Evolutionary conservation across 2,888 invertebrate species (phyloP), one percentile per base, ranked within the genome.

Genomic region (Eutolmus rufibarbis): DNA sequence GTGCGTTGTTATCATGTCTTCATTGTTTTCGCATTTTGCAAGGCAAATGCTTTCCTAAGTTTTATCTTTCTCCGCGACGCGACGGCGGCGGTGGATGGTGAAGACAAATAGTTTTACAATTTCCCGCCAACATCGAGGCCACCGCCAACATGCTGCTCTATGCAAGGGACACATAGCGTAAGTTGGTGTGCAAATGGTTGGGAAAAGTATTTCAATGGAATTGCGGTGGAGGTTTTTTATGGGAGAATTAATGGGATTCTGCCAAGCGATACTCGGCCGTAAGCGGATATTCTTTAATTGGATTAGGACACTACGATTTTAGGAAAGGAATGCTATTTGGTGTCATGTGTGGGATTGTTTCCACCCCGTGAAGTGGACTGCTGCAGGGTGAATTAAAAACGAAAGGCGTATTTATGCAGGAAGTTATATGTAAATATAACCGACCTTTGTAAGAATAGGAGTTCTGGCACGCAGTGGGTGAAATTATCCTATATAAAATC

Each of bases 1-100:
- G 82, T 82, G 82, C 82, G 82, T 82, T 66, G 57, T 66, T 82
- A 82, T 82, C 82, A 82, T 51, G 37, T 31, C 82, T 82, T 82
- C 57, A 82, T 82, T 82, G 82, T 66, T 82, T 82, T 82, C 82
- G 34, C 57, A 82, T 82, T 82, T 37, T 82, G 28, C 82, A 82
- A 57, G 37, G 37, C 23, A 66, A 66, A 57, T 57, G 34, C 51
- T 57, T 82, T 46, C 66, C 51, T 16, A 66, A 66, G 66, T 66
- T 66, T 66, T 66, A 66, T 66, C 66, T 66, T 66, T 28, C 57
- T n/a, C 9, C 43, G 43, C 43, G 43, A 46, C 40, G 40, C 40
- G 43, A 46, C 43, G 16, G 43, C 16, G 23, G 23, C 12, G 66
- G 34, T 4, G 31, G 56, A 57, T 19, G 57, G 19, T 57, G 57